Evolutionary conservation across 2,888 invertebrate genomes (phyloP).

Genomic region (Xanthostigma xanthostigma): DNA sequence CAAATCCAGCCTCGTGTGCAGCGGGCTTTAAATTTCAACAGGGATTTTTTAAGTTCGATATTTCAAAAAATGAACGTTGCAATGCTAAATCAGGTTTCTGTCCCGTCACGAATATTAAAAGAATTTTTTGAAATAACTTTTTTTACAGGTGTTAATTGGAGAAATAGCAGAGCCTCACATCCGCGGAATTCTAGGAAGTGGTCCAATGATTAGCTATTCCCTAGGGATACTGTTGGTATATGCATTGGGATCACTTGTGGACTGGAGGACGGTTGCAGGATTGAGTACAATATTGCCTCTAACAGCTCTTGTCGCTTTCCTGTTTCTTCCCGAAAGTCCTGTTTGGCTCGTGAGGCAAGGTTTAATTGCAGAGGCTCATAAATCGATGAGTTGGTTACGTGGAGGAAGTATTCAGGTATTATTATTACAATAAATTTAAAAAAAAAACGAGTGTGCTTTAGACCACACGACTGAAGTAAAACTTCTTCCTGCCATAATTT

Average conservation of each 20-base stretch:
- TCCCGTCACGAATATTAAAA: no score
- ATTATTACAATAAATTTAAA: no score
- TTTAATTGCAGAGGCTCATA: conserved; percentile 33
- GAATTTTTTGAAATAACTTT: conserved; percentile 8
- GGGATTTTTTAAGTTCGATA: no score
- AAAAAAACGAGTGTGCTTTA: no score
- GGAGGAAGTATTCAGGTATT: conserved; percentile 26
- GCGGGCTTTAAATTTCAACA: background rate
- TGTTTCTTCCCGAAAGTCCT: conserved; percentile 57
- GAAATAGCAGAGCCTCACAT: conserved; percentile 60
- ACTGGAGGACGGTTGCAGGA: conserved; percentile 56
- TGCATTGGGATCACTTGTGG: conserved; percentile 48
- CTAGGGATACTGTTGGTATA: conserved; percentile 61
- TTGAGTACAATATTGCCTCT: conserved; percentile 40
- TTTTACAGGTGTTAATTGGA: conserved; percentile 51
- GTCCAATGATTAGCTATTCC: conserved; percentile 59
- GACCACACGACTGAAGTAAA: no score
- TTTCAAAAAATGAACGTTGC: no score
- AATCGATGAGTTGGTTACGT: conserved; percentile 23
- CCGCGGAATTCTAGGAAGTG: conserved; percentile 52
- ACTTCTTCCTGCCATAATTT: no score
- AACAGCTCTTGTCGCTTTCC: conserved; percentile 42
- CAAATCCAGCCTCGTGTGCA: background rate
- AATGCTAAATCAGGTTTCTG: no score
- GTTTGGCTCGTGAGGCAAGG: conserved; percentile 54